A percentile compares a stretch with the other conserved stretches of the same genome.
These are phyloP conservation scores for Patagioenas fasciata DNA, from an alignment of 2,113 vertebrate genomes.

Conservation along the genomic window DNA sequence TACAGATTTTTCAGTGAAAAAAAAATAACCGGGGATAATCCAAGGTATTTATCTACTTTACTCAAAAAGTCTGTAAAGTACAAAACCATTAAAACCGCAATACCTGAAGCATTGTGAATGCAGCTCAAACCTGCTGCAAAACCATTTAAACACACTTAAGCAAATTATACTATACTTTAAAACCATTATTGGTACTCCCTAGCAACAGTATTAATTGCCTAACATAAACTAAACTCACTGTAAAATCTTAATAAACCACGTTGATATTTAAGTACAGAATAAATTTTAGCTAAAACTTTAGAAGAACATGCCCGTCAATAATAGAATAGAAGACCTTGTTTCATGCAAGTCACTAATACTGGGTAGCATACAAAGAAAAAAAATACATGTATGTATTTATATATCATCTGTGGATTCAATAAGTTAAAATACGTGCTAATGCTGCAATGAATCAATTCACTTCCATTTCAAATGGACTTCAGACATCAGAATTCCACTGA, in stretches of 20 bases:
- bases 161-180: conserved; percentile 58
- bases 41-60: neutral
- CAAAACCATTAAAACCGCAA: conserved; percentile 25
- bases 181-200: conserved; percentile 16
- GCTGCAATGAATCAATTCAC: neutral
- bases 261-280: conserved; percentile 29
- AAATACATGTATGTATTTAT: neutral
- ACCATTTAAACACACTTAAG: conserved; percentile 47
- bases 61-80: neutral
- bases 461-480: neutral
- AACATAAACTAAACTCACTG: neutral
- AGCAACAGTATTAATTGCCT: conserved; percentile 54
- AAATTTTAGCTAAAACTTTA: neutral
- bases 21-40: neutral
- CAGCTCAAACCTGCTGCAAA: conserved; percentile 49
- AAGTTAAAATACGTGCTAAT: neutral
- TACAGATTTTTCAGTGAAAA: neutral
- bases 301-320: neutral
- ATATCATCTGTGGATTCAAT: neutral
- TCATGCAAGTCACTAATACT: neutral
- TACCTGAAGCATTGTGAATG: neutral
- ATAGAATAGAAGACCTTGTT: neutral
- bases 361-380: neutral
- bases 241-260: conserved; percentile 36
- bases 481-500: neutral